Evolutionary conservation across 2,888 invertebrate genomes (phyloP), one percentile per base, ranked within the genome.

Genomic region (Leucania comma): DNA sequence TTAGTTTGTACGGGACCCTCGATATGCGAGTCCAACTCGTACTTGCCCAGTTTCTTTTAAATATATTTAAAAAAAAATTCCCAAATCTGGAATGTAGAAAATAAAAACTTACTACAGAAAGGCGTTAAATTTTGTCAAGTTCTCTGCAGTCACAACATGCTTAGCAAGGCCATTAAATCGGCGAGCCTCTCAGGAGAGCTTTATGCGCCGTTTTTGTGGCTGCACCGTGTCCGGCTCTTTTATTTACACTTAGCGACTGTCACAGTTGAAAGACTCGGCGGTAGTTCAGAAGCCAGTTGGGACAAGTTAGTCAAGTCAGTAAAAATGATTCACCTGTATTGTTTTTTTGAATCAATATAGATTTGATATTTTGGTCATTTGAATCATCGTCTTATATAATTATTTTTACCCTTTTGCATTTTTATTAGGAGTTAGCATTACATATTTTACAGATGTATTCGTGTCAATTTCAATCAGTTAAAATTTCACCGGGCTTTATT

Each of bases 131-230:
- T 61, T 58, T 9, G 53, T 54, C 53, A 59, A 72, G 66, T 58
- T 75, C 42, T 26, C 70, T 64, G 62, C 72, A 69, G 60, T 76
- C 67, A 71, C 71, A 59, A 59, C 57, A 59, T 60, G 42, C 22
- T 48, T 70, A 72, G 70, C 67, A 48, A 68, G 68, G 70, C 72
- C 82, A 78, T 88, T 83, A 87, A 85, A 84, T 78, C 66, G 66
- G 66, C 77, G 63, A 69, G 78, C 77, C 80, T 88, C 89, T 85
- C 86, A 87, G 86, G 86, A 89, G 90, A 84, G 81, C 86, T 91
- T 92, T 88, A 90, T 86, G 85, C 82, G 86, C 85, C 82, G 80
- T 93, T 93, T 93, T 92, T 93, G 90, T 88, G 84, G 83, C 85
- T 85, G 64, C 84, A 86, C 76, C 70, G 81, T 86, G 90, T 86